Base-by-base conservation (phyloP, 1,140 invertebrate species). In the Bombus sibiricus region DNA sequence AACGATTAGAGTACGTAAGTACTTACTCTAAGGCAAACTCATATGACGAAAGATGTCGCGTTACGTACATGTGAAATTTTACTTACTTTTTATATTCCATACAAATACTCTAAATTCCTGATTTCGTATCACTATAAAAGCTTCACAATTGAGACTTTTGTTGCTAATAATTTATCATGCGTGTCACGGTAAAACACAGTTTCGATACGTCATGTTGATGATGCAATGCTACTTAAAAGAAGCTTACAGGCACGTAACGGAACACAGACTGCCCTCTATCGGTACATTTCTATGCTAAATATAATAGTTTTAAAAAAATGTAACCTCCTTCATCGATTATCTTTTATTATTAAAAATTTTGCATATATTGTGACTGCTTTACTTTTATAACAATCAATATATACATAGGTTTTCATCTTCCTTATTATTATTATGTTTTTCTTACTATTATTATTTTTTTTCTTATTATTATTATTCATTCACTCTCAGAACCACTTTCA, bases 401-500 rank as follows among this genome's bases (percentile, higher is more conserved):
- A 68, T 83, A 78, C 64, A 69, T 83, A 57, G 10, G 13, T 57
- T 69, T 78, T 34, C 39, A n/a, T 13, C 25, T 39, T 75, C 13
- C 6, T 75, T 53, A 39, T 34, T 8, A 53, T 22, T 53, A 53
- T 22, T 53, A 47, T 47, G 5, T 47, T 47, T 47, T 47, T 18
- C 5, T 43, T 43, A 43, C 43, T 43, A 15, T 43, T 43, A 43
- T 43, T 39, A 39, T 18, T 93, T 0, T 43, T 43, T 15, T 15
- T 43, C 5, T 18, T 47, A 22, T 53, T 53, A 53, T 22, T 53
- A 53, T 53, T 39, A 72, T 88, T 93, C 84, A 95, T 82, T 95
- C 94, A 78, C 94, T 95, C 15, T 95, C 94, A 0, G 94, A 95
- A 8, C 90, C 94, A 71, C 93, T 93, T 80, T 92, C 94, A 77